Evolutionary conservation across 2,888 invertebrate genomes (phyloP), one percentile per base, ranked within the genome.

Genomic region (Pinctada fucata): DNA sequence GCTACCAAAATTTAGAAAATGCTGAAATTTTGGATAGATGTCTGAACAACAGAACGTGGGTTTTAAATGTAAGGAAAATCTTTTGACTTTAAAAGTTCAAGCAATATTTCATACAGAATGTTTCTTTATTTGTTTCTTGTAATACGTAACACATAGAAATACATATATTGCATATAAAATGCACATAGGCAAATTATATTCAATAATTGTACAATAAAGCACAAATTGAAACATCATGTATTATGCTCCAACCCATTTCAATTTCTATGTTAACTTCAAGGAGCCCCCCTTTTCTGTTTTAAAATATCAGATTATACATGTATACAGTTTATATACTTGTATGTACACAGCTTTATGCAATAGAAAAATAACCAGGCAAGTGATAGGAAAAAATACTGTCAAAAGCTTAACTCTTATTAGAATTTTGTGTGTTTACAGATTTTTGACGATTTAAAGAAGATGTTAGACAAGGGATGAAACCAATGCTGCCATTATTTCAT

Each of bases 21-120:
- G 86, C 89, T 70, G 88, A 87, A 69, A 87, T 91, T 50, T 80
- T 91, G 16, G 91, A 91, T 81, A 88, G 88, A 78, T 91, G 91
- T 86, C 84, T 91, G 78, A 90, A 91, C 80, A 91, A 91, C 80
- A 86, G 90, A 73, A 85, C 82, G 67, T 91, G 91, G 91, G 90
- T 91, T 3, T 87, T 91, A 78, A 88, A 90, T 87, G 91, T 91
- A 85, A 77, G 81, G 47, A 6, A 49, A 5, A 31, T 3, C 8
- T 5, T 2, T 31, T 58, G 58, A 58, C 6, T 13, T 10, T 1
- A n/a, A n/a, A n/a, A 10, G 13, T 10, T 13, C 6, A 58, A 58
- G 1, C 8, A 58, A 13, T 58, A 58, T 10, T 13, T 45, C 6
- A 48, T 31, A 48, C 13, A 48, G 69, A 16, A 10, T 10, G n/a